Conservation (phyloP, 53 echinoderm and acorn worm species). For the Hippasteria phrygiana region DNA sequence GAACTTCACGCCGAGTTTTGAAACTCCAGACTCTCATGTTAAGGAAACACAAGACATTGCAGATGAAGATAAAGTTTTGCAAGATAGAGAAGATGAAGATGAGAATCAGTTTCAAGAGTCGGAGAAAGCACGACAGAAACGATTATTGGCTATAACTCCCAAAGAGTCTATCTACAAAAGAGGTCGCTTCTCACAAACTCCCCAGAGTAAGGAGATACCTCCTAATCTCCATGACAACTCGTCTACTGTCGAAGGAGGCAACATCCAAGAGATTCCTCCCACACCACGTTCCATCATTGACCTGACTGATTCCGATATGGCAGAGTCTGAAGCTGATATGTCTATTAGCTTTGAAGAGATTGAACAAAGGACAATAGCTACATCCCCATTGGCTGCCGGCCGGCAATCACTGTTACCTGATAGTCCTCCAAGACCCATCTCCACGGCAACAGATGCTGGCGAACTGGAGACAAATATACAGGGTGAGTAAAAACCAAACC, state of each 20-base stretch:
- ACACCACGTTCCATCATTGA: slow-evolving; percentile 33
- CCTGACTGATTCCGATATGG: slow-evolving; percentile 37
- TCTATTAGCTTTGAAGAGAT: slow-evolving; percentile 40
- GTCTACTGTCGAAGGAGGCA: neutral
- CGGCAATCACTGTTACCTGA: neutral
- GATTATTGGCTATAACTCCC: slow-evolving; percentile 37
- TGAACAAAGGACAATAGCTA: slow-evolving; percentile 45
- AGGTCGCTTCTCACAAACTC: slow-evolving; percentile 25
- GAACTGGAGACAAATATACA: slow-evolving; percentile 31
- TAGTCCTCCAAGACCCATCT: slow-evolving; percentile 38
- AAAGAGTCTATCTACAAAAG: slow-evolving; percentile 11
- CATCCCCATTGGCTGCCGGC: slow-evolving; percentile 21
- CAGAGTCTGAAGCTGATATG: slow-evolving; percentile 19
- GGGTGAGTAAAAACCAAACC: too few species aligned
- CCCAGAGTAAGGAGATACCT: neutral
- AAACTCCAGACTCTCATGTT: neutral
- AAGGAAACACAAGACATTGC: neutral
- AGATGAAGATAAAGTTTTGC: neutral
- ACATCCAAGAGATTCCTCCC: slow-evolving; percentile 2
- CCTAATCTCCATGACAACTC: neutral
- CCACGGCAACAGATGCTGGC: slow-evolving; percentile 28
- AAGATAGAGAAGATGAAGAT: neutral
- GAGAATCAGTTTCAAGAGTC: neutral
- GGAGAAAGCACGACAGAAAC: neutral
- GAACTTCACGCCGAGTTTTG: neutral